Evolutionary conservation across 2,113 vertebrate genomes (phyloP).

Genomic region (Sardina pilchardus): DNA sequence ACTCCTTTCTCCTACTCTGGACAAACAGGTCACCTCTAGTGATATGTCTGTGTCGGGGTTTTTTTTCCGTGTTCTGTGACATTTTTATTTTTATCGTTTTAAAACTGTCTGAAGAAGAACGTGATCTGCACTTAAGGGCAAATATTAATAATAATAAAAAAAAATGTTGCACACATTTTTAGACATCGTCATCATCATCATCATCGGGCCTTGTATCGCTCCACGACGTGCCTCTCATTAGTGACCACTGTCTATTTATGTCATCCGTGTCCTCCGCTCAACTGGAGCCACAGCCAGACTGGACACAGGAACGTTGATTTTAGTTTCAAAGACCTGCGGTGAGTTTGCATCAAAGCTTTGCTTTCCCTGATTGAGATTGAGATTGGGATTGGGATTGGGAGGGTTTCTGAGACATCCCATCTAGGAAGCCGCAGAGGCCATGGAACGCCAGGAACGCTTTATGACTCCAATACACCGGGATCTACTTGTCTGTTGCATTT

Average conservation of each 20-base stretch:
- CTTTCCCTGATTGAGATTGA: background rate
- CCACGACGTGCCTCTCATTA: background rate
- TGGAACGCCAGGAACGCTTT: constrained; percentile 54
- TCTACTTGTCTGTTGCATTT: constrained; percentile 57
- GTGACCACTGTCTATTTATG: background rate
- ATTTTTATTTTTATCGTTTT: background rate
- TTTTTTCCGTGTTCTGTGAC: background rate
- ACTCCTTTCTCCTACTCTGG: background rate
- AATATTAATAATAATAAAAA: too few relatives aligned
- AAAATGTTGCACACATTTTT: background rate
- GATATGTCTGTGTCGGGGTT: background rate
- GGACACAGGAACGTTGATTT: background rate
- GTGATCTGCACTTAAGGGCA: background rate
- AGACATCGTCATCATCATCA: background rate
- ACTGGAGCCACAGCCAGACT: background rate
- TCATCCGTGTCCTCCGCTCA: background rate
- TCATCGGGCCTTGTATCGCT: background rate
- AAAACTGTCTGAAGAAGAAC: background rate
- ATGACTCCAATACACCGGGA: constrained; percentile 41
- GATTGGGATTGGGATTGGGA: background rate
- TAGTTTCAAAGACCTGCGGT: background rate
- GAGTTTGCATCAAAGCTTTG: background rate
- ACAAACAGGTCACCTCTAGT: constrained; percentile 17
- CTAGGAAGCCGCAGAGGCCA: constrained; percentile 44
- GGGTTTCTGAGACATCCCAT: background rate